Percentiles rank a stretch among this genome's conserved stretches.
Conservation (phyloP, 2,888 invertebrate genomes). For the Yponomeuta evonymella region DNA sequence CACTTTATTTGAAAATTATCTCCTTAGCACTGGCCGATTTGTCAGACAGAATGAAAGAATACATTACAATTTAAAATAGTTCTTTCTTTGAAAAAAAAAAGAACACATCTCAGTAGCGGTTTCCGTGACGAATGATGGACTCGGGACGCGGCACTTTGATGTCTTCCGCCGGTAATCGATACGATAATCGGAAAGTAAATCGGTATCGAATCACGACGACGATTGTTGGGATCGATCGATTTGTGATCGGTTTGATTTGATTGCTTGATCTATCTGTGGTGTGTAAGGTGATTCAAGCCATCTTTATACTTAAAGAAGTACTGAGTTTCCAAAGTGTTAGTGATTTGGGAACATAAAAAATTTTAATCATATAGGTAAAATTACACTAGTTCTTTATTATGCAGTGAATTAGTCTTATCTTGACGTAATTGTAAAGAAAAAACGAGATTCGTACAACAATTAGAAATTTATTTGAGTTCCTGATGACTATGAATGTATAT, state of each 20-base stretch:
- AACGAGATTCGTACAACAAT: too few species aligned
- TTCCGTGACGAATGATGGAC: constrained; percentile 49
- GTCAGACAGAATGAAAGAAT: constrained; percentile 14
- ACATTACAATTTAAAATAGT: constrained; percentile 22
- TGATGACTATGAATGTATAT: too few species aligned
- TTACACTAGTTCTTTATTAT: too few species aligned
- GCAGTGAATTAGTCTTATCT: too few species aligned
- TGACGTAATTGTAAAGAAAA: too few species aligned
- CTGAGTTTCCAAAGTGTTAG: not conserved
- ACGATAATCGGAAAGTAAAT: constrained; percentile 49
- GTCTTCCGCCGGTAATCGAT: constrained; percentile 39
- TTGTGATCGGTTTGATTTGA: constrained; percentile 47
- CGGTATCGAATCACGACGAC: constrained; percentile 50
- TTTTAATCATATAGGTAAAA: too few species aligned
- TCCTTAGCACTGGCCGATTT: constrained; percentile 21
- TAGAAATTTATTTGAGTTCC: too few species aligned
- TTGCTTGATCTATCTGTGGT: constrained; percentile 8
- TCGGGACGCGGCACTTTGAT: constrained; percentile 42
- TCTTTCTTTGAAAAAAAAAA: constrained; percentile 26
- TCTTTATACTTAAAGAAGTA: constrained; percentile 21
- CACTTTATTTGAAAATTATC: constrained; percentile 17
- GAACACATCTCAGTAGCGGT: constrained; percentile 34
- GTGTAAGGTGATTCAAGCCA: constrained; percentile 18
- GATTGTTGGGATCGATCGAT: constrained; percentile 54
- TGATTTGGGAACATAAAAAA: not conserved